phyloP scores from a whole-genome alignment of 1,140 invertebrate genomes.

The Theocolax elegans region DNA sequence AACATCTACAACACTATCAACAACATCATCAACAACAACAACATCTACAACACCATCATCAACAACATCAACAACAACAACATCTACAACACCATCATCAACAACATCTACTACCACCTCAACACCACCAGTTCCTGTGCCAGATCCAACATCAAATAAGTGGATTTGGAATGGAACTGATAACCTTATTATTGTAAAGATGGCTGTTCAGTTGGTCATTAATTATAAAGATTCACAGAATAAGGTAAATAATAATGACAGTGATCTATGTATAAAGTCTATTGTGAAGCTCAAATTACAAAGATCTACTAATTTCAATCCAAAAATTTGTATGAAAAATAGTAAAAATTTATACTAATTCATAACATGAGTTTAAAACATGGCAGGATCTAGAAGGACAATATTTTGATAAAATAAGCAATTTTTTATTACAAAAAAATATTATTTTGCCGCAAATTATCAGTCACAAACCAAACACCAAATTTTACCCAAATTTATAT shows the following conservation, averaged over 20 bases:
- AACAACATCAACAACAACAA: conserved; percentile 43
- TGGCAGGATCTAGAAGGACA: too few relatives aligned
- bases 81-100: conserved; percentile 45
- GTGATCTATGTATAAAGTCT: too few relatives aligned
- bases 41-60: conserved; percentile 50
- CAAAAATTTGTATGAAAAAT: too few relatives aligned
- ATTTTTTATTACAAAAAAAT: too few relatives aligned
- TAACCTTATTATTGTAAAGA: conserved; percentile 68
- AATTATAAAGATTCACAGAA: conserved; percentile 63
- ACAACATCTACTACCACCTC: conserved; percentile 52
- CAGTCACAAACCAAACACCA: too few relatives aligned
- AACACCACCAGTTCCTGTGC: conserved; percentile 52
- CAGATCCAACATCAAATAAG: conserved; percentile 65
- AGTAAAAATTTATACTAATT: too few relatives aligned
- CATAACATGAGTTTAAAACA: too few relatives aligned
- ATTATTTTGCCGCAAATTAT: too few relatives aligned
- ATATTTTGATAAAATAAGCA: too few relatives aligned
- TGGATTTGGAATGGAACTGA: conserved; percentile 67
- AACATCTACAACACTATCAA: background rate
- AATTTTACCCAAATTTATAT: too few relatives aligned
- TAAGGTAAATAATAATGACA: background rate
- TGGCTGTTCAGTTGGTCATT: conserved; percentile 72
- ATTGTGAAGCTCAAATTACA: too few relatives aligned
- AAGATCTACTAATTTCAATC: too few relatives aligned
- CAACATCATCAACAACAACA: conserved; percentile 42